A percentile compares a stretch with the other conserved stretches of the same genome.
Evolutionary conservation across 2,113 vertebrate species (phyloP).

Genomic region (Lontra canadensis): DNA sequence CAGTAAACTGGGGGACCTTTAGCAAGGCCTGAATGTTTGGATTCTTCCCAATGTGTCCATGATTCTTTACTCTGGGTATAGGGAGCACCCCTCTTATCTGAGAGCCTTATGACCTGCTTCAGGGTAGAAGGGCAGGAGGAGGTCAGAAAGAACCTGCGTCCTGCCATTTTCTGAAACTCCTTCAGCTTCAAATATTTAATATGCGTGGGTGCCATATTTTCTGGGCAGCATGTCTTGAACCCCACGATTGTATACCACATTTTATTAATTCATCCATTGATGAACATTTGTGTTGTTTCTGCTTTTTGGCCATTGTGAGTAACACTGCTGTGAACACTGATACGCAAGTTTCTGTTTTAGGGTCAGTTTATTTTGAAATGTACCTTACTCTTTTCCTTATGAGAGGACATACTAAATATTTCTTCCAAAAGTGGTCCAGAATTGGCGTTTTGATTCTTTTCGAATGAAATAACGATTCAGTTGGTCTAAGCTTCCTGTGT

Average conservation of each 20-base stretch:
- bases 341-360: background rate
- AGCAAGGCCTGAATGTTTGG: accelerated
- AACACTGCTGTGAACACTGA: background rate
- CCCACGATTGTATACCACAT: accelerated
- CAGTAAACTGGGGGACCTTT: background rate
- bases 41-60: background rate
- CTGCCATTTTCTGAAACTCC: background rate
- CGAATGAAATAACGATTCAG: background rate
- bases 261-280: background rate
- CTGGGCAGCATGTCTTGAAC: background rate
- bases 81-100: background rate
- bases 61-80: background rate
- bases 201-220: background rate
- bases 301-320: background rate
- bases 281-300: background rate
- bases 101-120: background rate
- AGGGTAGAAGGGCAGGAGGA: background rate
- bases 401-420: background rate
- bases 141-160: background rate
- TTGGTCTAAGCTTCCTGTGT: background rate
- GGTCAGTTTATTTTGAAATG: background rate
- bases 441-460: background rate
- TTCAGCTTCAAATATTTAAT: background rate
- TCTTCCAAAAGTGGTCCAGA: background rate
- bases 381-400: background rate